phyloP scores from a whole-genome alignment of 1,140 invertebrate species.

The Cotesia glomerata region DNA sequence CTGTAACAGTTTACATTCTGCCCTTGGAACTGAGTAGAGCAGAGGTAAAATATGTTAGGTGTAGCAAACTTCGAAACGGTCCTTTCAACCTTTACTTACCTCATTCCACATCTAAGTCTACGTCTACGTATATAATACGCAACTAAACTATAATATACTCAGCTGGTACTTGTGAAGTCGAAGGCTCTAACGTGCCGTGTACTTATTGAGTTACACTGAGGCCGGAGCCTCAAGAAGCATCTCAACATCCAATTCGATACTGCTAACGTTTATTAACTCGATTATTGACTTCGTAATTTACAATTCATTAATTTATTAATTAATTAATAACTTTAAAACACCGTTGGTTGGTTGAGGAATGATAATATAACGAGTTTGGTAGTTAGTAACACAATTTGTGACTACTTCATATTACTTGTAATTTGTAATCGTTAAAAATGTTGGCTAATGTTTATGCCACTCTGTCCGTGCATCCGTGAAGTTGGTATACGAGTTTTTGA shows the following conservation, averaged over 20 bases:
- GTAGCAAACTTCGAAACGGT: conserved; percentile 10
- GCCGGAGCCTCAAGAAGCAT: not conserved
- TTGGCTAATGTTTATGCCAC: conserved; percentile 21
- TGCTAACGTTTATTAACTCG: not conserved
- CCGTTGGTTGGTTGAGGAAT: too few species aligned
- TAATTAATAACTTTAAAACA: too few species aligned
- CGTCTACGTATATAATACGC: not conserved
- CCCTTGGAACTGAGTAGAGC: conserved; percentile 11
- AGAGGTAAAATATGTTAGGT: too few species aligned
- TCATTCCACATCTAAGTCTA: not conserved
- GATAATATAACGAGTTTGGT: too few species aligned
- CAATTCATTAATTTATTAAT: not conserved
- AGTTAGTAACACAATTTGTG: too few species aligned
- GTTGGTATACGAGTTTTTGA: conserved; percentile 39
- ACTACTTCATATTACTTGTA: too few species aligned
- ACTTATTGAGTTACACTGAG: not conserved
- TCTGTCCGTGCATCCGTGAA: conserved; percentile 45
- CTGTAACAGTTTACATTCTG: conserved; percentile 9
- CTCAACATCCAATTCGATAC: conserved; percentile 3
- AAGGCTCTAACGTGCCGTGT: not conserved
- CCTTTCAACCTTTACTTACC: not conserved
- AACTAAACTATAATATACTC: too few species aligned
- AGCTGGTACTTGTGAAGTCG: not conserved
- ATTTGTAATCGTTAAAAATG: not conserved
- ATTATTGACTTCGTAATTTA: not conserved